A percentile compares a stretch with the other conserved stretches of the same genome.
Evolutionary conservation across 37 sponge, comb jelly and placozoan genomes (phyloP).

Genomic region (Cladorhizidae sp.): DNA sequence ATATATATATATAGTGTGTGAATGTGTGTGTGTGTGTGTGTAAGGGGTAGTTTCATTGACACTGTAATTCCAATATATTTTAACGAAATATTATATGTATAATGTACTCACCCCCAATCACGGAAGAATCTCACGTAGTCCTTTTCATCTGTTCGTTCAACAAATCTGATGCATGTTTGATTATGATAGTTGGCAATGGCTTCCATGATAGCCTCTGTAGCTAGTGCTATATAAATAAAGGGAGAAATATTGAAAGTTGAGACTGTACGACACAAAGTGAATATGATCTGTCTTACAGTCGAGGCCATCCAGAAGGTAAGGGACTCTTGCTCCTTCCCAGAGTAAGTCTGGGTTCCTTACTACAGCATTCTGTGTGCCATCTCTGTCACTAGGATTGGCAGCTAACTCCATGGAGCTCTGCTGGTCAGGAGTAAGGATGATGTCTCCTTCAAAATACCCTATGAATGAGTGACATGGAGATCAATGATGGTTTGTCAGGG

Average conservation of each 20-base stretch:
- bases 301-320: slow-evolving; percentile 28
- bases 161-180: slow-evolving; percentile 63
- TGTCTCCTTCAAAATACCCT: slow-evolving; percentile 47
- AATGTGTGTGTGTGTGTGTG: too few relatives aligned
- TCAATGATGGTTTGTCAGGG: too few relatives aligned
- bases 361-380: slow-evolving; percentile 45
- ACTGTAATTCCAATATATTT: too few relatives aligned
- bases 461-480: too few relatives aligned
- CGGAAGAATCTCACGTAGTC: slow-evolving; percentile 69
- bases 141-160: slow-evolving; percentile 28
- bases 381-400: slow-evolving; percentile 9
- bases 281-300: slow-evolving; percentile 36
- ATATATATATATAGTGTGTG: too few relatives aligned
- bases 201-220: slow-evolving; percentile 38
- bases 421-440: slow-evolving; percentile 67
- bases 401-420: slow-evolving; percentile 21
- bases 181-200: slow-evolving; percentile 58
- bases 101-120: slow-evolving; percentile 58
- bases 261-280: too few relatives aligned
- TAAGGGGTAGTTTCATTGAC: too few relatives aligned
- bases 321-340: slow-evolving; percentile 34
- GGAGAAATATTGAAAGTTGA: too few relatives aligned
- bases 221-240: too few relatives aligned
- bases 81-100: too few relatives aligned
- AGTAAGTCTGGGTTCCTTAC: neutral